Evolutionary conservation across 2,888 invertebrate genomes (phyloP), one percentile per base, ranked within the genome.

Genomic region (Neoscelio sp.): DNA sequence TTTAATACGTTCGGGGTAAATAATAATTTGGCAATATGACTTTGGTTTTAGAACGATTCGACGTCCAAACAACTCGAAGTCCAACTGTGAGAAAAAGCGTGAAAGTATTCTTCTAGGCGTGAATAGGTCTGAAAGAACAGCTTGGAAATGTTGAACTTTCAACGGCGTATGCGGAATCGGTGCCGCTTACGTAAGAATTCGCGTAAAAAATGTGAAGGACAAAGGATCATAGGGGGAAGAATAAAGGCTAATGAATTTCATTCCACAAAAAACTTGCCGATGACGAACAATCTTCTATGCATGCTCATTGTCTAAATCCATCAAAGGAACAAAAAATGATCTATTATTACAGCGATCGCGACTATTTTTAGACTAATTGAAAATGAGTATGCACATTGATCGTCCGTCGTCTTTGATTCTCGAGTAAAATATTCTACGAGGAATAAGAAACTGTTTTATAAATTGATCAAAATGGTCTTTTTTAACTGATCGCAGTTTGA

Each of bases 191-290:
- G 52, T 65, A 65, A 65, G 40, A 40, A 2, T 4, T 13, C 30
- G 12, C 28, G 38, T 50, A 50, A 70, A 68, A 70, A 60, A 70
- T 58, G 50, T 12, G 70, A 70, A 70, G 70, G 70, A 70, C 70
- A 70, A 60, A 70, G 70, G 58, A 68, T 56, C 54, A 38, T 56
- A 46, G 35, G 56, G 35, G 58, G 60, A 58, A 58, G 58, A 40
- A 50, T 60, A 42, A 18, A 58, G 17, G 33, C 60, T 70, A 70
- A 70, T 70, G 60, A 70, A 70, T 70, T 70, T 58, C 35, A 40
- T 48, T 13, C 10, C 18, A 18, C 68, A 58, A 70, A 70, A 65
- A 58, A 58, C 15, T 17, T 10, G 13, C 7, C 26, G 42, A 23
- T 4, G 6, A 23, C 3, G 23, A 42, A 54, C 52, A 65, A 46